Percentiles rank a stretch among this genome's conserved stretches.
These are phyloP conservation scores for Adelosebastes latens DNA, from an alignment of 2,797 vertebrate species.

Conservation along the genomic window DNA sequence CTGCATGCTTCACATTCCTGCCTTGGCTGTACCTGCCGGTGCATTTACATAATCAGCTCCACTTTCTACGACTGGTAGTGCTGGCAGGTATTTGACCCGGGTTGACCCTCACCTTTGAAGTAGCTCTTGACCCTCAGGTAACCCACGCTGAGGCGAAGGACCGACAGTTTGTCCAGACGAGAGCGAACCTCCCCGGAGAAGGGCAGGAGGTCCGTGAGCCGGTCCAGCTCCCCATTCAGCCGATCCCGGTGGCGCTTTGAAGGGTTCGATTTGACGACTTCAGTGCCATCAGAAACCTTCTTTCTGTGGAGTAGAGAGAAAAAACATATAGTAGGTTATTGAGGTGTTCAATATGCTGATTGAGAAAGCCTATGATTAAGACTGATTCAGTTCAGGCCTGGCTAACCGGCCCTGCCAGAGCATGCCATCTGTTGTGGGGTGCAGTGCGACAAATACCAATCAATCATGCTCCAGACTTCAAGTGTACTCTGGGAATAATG, in stretches of 20 bases:
- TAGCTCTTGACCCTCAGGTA: constrained; percentile 86
- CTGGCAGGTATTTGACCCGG: too few species aligned
- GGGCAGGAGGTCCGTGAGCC: constrained; percentile 81
- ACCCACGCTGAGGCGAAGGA: constrained; percentile 84
- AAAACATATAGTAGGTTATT: background rate
- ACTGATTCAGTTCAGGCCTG: constrained; percentile 9
- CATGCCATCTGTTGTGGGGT: background rate
- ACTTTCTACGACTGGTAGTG: background rate
- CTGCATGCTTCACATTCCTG: constrained; percentile 64
- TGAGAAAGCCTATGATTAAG: background rate
- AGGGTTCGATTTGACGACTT: constrained; percentile 80
- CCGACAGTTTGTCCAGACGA: constrained; percentile 84
- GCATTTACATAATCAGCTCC: background rate
- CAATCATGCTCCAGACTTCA: constrained; percentile 1
- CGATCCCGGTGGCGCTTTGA: constrained; percentile 85
- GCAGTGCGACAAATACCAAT: constrained; percentile 12
- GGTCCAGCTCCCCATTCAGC: constrained; percentile 84
- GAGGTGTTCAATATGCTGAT: background rate
- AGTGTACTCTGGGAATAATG: background rate
- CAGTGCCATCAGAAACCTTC: constrained; percentile 47
- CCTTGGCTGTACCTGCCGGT: background rate
- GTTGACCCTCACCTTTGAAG: constrained; percentile 76
- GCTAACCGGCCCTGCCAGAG: constrained; percentile 6
- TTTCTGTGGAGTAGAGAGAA: constrained; percentile 54
- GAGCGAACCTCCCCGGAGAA: constrained; percentile 77